phyloP scores from a whole-genome alignment of 2,113 vertebrate species.

The Phainopepla nitens region DNA sequence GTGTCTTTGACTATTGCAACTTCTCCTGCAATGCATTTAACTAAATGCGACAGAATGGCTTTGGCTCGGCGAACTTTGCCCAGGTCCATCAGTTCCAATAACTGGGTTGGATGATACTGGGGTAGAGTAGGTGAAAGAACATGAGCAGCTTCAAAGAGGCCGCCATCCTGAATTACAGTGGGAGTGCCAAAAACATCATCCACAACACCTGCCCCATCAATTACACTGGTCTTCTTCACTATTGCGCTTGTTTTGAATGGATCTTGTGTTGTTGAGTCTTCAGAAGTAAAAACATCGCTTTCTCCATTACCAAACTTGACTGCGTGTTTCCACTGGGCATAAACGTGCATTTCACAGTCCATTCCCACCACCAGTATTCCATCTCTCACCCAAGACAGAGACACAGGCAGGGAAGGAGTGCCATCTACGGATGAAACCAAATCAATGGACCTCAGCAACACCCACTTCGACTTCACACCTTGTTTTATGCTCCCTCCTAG shows the following conservation, averaged over 20 bases:
- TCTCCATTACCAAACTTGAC: slow-evolving; percentile 82
- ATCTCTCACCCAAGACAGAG: slow-evolving; percentile 96
- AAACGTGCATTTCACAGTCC: slow-evolving; percentile 99
- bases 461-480: slow-evolving; percentile 94
- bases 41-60: slow-evolving; percentile 95
- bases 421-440: slow-evolving; percentile 94
- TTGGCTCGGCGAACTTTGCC: slow-evolving; percentile 93
- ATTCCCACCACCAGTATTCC: slow-evolving; percentile 97
- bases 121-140: slow-evolving; percentile 94
- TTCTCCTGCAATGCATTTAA: slow-evolving; percentile 97
- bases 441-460: slow-evolving; percentile 89
- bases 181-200: slow-evolving; percentile 91
- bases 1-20: slow-evolving; percentile 92
- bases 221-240: slow-evolving; percentile 81
- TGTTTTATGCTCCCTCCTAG: slow-evolving; percentile 98
- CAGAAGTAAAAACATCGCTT: slow-evolving; percentile 69
- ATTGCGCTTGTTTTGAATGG: slow-evolving; percentile 74
- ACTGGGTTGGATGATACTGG: slow-evolving; percentile 96
- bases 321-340: slow-evolving; percentile 94
- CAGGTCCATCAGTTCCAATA: slow-evolving; percentile 95
- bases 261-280: slow-evolving; percentile 63
- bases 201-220: slow-evolving; percentile 79
- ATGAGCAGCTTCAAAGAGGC: slow-evolving; percentile 96
- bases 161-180: slow-evolving; percentile 90
- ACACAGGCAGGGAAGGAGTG: slow-evolving; percentile 93